Conservation (phyloP, 1,140 invertebrate species). For the Eumaeus atala region DNA sequence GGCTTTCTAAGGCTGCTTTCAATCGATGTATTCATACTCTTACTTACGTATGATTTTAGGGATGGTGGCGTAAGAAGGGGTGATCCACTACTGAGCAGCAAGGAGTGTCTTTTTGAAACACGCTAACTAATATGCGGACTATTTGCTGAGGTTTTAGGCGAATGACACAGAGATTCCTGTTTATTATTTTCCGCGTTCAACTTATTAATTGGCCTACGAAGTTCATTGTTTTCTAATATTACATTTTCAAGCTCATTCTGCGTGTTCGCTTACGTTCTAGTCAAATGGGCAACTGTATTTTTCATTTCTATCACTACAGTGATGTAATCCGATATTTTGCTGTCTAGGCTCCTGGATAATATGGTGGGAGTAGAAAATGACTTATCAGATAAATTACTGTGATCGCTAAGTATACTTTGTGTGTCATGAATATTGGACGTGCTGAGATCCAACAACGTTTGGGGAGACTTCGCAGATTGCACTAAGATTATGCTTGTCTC, state of each 20-base stretch:
- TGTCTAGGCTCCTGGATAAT: constrained; percentile 6
- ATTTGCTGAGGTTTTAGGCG: not conserved
- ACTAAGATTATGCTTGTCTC: no score
- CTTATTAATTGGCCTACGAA: not conserved
- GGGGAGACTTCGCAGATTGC: no score
- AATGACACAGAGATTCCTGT: not conserved
- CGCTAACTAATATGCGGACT: not conserved
- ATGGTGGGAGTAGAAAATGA: not conserved
- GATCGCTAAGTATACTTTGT: no score
- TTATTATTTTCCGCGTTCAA: constrained; percentile 2
- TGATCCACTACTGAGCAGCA: no score
- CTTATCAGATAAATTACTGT: not conserved
- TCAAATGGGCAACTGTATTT: constrained; percentile 2
- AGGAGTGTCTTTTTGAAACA: no score
- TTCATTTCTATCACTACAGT: constrained; percentile 1
- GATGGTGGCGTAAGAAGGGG: no score
- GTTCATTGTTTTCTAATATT: not conserved
- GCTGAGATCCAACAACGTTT: no score
- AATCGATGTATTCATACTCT: no score
- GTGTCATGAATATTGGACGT: no score
- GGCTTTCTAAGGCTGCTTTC: no score
- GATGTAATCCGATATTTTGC: not conserved
- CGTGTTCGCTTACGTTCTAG: not conserved
- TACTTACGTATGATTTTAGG: no score
- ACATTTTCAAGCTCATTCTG: constrained; percentile 6